Base-by-base conservation (phyloP, 2,888 invertebrate genomes). In the Xylocampa areola region DNA sequence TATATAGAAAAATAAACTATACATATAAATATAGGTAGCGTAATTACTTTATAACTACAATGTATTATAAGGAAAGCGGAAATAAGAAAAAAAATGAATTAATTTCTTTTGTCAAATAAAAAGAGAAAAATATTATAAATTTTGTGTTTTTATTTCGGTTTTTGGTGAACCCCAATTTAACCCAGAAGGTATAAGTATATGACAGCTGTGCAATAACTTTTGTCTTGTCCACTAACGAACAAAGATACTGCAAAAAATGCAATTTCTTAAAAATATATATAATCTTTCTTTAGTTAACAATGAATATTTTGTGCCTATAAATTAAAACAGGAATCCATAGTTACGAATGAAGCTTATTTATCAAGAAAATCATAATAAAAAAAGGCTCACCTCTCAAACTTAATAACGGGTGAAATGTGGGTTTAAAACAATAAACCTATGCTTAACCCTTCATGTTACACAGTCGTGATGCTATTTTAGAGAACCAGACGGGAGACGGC, bases 81-180 rank as follows among this genome's bases (percentile, higher is more conserved):
- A 89, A 87, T 87, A 88, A 87, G 86, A 86, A 89, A 91, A 89
- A 90, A 90, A 90, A 81, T 91, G 90, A 92, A 93, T 91, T 88
- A 89, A 92, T 92, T 92, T 91, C 91, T 92, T 92, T 94, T 92
- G 92, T 92, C 93, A 90, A 93, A 92, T 91, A 92, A 94, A 91
- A 92, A 90, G 82, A 88, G 84, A 81, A 89, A 91, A 91, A 89
- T 77, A 85, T 81, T 73, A 73, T 72, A 75, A 4, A 79, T 32
- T 82, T 77, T 77, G 84, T 84, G 81, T 88, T 86, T 87, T 81
- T 79, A 86, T 87, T 81, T 65, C 6, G 4, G 14, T 33, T 10
- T 33, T 47, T 37, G 5, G 23, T 37, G 3, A 29, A 40, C 64
- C 30, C 13, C 32, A 47, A 35, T 7, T 7, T 1, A 27, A 29